A percentile compares a stretch with the other conserved stretches of the same genome.
These are phyloP conservation scores for Megatriorchis doriae DNA, from an alignment of 2,113 vertebrate genomes.

Conservation along the genomic window DNA sequence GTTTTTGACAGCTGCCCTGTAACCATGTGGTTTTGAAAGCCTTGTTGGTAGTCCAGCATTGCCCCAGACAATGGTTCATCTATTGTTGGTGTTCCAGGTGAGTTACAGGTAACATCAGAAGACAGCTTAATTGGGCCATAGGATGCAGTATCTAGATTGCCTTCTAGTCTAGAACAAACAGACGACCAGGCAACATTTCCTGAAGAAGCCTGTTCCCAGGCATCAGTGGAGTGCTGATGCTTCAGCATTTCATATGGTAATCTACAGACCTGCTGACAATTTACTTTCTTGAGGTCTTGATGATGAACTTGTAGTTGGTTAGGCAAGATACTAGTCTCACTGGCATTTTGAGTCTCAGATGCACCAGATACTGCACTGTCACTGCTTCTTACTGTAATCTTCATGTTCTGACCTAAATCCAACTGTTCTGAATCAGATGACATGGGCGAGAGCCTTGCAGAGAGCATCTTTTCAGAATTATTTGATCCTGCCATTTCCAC, in stretches of 20 bases:
- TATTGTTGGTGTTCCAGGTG: conserved; percentile 10
- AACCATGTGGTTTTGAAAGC: neutral
- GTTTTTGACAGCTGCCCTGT: neutral
- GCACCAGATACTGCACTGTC: neutral
- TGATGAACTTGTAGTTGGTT: neutral
- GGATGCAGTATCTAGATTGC: neutral
- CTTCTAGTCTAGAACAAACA: neutral
- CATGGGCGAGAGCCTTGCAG: neutral
- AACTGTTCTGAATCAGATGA: neutral
- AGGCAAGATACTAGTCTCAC: no score
- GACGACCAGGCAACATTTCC: neutral
- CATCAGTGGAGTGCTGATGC: neutral
- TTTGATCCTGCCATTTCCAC: neutral
- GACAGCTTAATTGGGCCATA: neutral
- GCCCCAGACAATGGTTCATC: neutral
- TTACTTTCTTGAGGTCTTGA: neutral
- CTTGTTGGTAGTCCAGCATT: neutral
- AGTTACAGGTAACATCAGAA: neutral
- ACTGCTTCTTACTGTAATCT: neutral
- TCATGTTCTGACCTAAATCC: neutral
- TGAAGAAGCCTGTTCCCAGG: neutral
- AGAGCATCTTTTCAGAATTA: neutral
- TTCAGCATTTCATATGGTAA: neutral
- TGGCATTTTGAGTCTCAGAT: neutral
- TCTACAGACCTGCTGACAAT: neutral